These are phyloP conservation scores for Dicranocentrus wangi DNA, from an alignment of 2,888 invertebrate species.

Conservation along the genomic window DNA sequence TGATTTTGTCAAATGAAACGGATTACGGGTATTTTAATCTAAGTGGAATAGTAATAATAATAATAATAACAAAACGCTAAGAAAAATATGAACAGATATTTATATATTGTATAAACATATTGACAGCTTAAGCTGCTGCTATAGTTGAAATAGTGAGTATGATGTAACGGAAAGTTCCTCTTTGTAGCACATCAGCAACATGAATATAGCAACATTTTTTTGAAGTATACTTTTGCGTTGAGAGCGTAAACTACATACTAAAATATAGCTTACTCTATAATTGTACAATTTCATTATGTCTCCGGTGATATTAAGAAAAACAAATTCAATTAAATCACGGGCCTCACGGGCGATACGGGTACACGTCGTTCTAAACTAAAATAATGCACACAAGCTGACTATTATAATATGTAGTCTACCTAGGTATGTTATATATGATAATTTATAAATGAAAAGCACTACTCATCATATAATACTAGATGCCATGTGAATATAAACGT, in stretches of 20 bases:
- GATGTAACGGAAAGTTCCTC: slow-evolving; percentile 35
- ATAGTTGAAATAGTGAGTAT: too few relatives aligned
- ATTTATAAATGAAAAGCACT: too few relatives aligned
- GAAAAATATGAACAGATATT: slow-evolving; percentile 23
- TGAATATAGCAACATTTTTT: not conserved
- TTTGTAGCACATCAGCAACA: not conserved
- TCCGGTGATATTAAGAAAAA: slow-evolving; percentile 41
- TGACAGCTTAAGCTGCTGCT: too few relatives aligned
- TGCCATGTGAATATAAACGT: too few relatives aligned
- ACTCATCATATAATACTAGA: too few relatives aligned
- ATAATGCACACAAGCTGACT: too few relatives aligned
- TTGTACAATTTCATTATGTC: not conserved
- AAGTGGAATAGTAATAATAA: slow-evolving; percentile 48
- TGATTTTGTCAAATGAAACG: slow-evolving; percentile 55
- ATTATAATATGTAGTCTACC: too few relatives aligned
- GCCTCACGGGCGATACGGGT: slow-evolving; percentile 50
- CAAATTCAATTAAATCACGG: slow-evolving; percentile 31
- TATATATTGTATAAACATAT: not conserved
- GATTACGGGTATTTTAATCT: slow-evolving; percentile 59
- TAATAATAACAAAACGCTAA: too few relatives aligned
- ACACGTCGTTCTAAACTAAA: slow-evolving; percentile 19
- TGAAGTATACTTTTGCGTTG: too few relatives aligned
- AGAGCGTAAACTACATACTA: too few relatives aligned
- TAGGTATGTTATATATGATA: too few relatives aligned
- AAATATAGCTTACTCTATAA: too few relatives aligned